Conservation (phyloP, 1,140 invertebrate species). For the Holotrichia oblita region DNA sequence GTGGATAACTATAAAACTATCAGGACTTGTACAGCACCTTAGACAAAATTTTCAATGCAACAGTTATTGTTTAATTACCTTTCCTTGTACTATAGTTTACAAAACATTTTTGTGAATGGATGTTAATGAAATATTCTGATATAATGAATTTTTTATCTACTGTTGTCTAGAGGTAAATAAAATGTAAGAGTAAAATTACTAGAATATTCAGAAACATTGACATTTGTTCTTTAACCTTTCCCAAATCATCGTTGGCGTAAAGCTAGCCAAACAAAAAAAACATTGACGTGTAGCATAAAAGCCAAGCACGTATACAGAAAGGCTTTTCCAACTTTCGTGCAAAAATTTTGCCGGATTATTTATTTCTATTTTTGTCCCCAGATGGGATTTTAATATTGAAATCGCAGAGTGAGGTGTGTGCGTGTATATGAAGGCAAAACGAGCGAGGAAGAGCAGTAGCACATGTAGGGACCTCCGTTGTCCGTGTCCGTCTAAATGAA, state of each 20-base stretch:
- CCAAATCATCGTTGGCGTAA: neutral
- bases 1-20: no score
- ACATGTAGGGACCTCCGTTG: conserved; percentile 24
- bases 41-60: no score
- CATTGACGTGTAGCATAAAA: neutral
- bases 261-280: neutral
- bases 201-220: neutral
- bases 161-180: no score
- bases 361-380: conserved; percentile 31
- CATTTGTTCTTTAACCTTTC: conserved; percentile 10
- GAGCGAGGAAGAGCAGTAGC: neutral
- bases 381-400: conserved; percentile 34
- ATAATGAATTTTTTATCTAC: no score
- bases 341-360: conserved; percentile 24
- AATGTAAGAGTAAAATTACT: no score
- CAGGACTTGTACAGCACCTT: no score
- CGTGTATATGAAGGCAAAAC: neutral
- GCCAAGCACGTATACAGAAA: neutral
- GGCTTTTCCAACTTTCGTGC: neutral
- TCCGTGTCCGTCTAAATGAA: conserved; percentile 48
- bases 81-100: no score
- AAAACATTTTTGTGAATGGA: no score
- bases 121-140: no score
- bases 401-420: neutral
- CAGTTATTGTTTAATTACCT: no score